These are phyloP conservation scores for Eulemur coronatus DNA, from an alignment of 2,797 vertebrate species.

Conservation along the genomic window DNA sequence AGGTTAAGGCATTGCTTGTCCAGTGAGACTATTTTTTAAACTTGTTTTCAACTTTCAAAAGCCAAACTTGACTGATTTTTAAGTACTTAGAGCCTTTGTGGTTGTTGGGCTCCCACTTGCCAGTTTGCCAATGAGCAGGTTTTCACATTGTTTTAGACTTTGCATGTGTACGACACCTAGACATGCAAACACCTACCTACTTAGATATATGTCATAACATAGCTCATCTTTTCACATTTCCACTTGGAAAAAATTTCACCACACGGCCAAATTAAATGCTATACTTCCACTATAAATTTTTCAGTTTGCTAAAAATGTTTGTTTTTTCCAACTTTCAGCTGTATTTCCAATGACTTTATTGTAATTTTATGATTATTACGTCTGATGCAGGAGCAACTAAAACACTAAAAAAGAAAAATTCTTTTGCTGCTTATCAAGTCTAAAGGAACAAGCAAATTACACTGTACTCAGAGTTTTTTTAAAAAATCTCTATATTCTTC, in stretches of 20 bases:
- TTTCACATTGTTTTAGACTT: not conserved
- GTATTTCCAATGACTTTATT: not conserved
- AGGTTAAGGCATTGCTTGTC: not conserved
- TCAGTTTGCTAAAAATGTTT: not conserved
- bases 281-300: not conserved
- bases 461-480: not conserved
- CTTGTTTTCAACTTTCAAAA: conserved; percentile 47
- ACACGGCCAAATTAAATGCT: not conserved
- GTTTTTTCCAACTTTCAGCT: not conserved
- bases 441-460: conserved; percentile 8
- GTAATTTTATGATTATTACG: conserved; percentile 22
- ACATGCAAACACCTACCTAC: not conserved
- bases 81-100: not conserved
- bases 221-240: conserved; percentile 3
- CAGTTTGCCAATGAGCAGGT: not conserved
- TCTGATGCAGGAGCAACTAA: not conserved
- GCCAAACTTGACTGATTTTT: not conserved
- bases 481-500: conserved; percentile 7
- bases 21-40: not conserved
- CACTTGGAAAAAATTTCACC: not conserved
- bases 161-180: not conserved
- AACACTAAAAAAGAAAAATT: not conserved
- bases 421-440: not conserved
- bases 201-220: not conserved
- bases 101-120: not conserved